These are phyloP conservation scores for Endomychus coccineus DNA, from an alignment of 2,888 invertebrate genomes.

Conservation along the genomic window DNA sequence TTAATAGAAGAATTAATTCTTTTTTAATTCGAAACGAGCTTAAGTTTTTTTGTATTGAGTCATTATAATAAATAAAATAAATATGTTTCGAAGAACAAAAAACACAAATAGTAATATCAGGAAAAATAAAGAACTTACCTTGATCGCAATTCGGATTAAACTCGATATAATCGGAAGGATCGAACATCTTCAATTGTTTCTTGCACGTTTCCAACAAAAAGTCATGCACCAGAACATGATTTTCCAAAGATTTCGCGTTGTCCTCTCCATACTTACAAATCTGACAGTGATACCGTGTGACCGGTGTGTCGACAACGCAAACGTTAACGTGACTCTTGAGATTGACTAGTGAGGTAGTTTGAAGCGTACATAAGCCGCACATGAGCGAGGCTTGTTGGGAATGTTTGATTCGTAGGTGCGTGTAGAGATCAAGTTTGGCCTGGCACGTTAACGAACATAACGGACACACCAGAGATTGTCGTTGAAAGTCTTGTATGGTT, in stretches of 20 bases:
- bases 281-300: conserved; percentile 44
- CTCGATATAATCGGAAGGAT: conserved; percentile 46
- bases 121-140: conserved; percentile 8
- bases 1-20: too few species aligned
- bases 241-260: conserved; percentile 46
- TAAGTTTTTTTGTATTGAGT: conserved; percentile 35
- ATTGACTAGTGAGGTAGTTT: conserved; percentile 45
- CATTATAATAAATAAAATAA: too few species aligned
- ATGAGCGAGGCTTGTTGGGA: conserved; percentile 47
- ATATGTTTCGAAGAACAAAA: too few species aligned
- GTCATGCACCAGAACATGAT: conserved; percentile 50
- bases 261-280: conserved; percentile 52
- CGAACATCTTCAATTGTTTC: conserved; percentile 39
- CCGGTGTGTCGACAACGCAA: conserved; percentile 43
- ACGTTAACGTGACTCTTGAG: conserved; percentile 47
- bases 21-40: conserved; percentile 44
- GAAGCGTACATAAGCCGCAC: conserved; percentile 51
- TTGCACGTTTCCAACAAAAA: conserved; percentile 42
- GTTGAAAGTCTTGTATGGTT: too few species aligned
- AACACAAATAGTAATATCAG: too few species aligned
- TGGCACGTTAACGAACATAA: conserved; percentile 6
- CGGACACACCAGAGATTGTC: too few species aligned
- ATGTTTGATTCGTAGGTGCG: conserved; percentile 50
- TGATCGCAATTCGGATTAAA: conserved; percentile 7
- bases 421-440: conserved; percentile 44